A percentile compares a stretch with the other conserved stretches of the same genome.
phyloP scores from a whole-genome alignment of 2,113 vertebrate species.

The Alethe diademata region DNA sequence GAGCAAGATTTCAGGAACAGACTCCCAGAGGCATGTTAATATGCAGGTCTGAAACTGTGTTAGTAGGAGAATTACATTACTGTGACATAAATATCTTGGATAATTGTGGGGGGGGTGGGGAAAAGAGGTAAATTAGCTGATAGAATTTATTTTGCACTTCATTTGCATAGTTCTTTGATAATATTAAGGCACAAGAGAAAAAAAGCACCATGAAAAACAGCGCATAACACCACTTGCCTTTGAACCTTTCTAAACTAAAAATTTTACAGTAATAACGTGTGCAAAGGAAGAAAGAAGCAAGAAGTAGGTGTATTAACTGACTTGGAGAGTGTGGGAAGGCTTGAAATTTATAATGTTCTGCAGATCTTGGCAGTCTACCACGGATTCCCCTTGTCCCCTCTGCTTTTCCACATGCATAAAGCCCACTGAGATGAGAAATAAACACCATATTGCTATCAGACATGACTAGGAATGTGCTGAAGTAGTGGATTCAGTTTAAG shows the following conservation, averaged over 20 bases:
- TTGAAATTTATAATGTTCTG: slow-evolving; percentile 41
- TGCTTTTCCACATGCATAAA: slow-evolving; percentile 22
- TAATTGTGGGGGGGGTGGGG: not conserved
- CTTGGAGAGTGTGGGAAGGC: slow-evolving; percentile 19
- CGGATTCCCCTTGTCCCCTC: slow-evolving; percentile 46
- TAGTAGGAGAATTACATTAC: not conserved
- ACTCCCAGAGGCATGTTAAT: not conserved
- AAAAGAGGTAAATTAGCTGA: not conserved
- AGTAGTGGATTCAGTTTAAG: not conserved
- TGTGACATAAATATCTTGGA: not conserved
- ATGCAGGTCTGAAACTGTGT: not conserved
- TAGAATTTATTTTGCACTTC: not conserved
- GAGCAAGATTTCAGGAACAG: not conserved
- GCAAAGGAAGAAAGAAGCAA: slow-evolving; percentile 15
- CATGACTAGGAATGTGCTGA: not conserved
- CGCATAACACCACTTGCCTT: not conserved
- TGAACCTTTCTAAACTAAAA: slow-evolving; percentile 4
- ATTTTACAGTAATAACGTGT: not conserved
- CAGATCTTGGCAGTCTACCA: slow-evolving; percentile 37
- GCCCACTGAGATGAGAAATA: slow-evolving; percentile 44
- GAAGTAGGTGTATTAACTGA: slow-evolving; percentile 47
- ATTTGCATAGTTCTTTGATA: slow-evolving; percentile 24
- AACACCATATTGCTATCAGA: slow-evolving; percentile 22
- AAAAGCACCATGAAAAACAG: not conserved
- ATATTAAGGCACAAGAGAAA: not conserved